Percentiles rank a stretch among this genome's conserved stretches.
Evolutionary conservation across 2,797 vertebrate genomes (phyloP).

Genomic region (Gambusia yucatana): DNA sequence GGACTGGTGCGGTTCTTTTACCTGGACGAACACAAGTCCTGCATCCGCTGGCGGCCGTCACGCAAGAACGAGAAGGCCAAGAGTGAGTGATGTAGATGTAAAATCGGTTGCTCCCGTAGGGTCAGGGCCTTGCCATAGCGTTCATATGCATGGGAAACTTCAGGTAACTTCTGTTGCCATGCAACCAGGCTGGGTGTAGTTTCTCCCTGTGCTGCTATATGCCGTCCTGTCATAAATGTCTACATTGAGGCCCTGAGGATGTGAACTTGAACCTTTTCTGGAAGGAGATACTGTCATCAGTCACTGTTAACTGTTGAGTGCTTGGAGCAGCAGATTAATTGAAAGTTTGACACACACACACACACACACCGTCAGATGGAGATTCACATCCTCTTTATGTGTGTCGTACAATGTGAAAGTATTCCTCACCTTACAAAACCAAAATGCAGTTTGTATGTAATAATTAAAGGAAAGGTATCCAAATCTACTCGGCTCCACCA

Average conservation of each 20-base stretch:
- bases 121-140: neutral
- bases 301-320: neutral
- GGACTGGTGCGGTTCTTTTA: conserved; percentile 93
- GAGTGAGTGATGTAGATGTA: conserved; percentile 85
- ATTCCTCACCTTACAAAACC: neutral
- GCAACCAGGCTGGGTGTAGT: neutral
- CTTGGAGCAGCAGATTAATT: neutral
- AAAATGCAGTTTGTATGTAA: neutral
- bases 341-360: neutral
- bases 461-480: neutral
- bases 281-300: neutral
- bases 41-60: conserved; percentile 96
- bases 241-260: neutral
- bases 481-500: neutral
- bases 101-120: neutral
- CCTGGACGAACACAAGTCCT: conserved; percentile 95
- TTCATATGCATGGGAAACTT: neutral
- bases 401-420: neutral
- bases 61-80: conserved; percentile 98
- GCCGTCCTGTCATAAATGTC: neutral
- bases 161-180: neutral
- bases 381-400: neutral
- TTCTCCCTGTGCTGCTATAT: neutral
- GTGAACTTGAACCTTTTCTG: neutral
- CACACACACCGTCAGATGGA: neutral